Evolutionary conservation across 1,140 invertebrate genomes (phyloP).

Genomic region (Zaprionus africanus): DNA sequence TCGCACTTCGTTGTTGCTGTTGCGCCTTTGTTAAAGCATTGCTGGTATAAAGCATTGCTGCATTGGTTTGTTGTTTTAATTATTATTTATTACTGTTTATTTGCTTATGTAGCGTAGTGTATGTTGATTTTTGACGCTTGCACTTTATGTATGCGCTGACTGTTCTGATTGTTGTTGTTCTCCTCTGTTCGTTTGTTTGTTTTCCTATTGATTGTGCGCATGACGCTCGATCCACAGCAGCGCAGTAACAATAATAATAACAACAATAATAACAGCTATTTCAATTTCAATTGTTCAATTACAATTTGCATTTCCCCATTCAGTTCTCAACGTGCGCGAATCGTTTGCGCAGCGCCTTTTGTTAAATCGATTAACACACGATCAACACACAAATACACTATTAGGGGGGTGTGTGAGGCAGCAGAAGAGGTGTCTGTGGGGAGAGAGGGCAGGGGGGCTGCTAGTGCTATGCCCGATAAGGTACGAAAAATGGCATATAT

Average conservation of each 20-base stretch:
- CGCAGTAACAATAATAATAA: slow-evolving; percentile 20
- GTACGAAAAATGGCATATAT: slow-evolving; percentile 57
- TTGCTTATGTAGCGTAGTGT: slow-evolving; percentile 50
- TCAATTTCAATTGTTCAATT: slow-evolving; percentile 56
- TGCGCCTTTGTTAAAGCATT: too few species aligned
- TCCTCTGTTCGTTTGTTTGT: slow-evolving; percentile 54
- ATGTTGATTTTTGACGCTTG: slow-evolving; percentile 75
- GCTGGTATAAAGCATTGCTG: not conserved
- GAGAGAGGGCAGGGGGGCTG: not conserved
- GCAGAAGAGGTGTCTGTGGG: not conserved
- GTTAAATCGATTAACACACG: slow-evolving; percentile 48
- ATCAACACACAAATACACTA: slow-evolving; percentile 23
- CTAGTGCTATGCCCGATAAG: slow-evolving; percentile 36
- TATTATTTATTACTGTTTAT: slow-evolving; percentile 78
- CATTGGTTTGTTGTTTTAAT: slow-evolving; percentile 52
- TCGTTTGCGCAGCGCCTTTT: slow-evolving; percentile 38
- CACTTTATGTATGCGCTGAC: slow-evolving; percentile 22
- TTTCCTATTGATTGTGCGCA: slow-evolving; percentile 42
- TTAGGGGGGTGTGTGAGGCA: slow-evolving; percentile 8
- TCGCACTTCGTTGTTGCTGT: not conserved
- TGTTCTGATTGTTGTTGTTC: slow-evolving; percentile 49
- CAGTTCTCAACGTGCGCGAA: slow-evolving; percentile 33
- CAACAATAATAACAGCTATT: slow-evolving; percentile 32
- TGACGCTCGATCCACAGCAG: slow-evolving; percentile 29
- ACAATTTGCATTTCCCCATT: slow-evolving; percentile 56